Evolutionary conservation across 2,888 invertebrate genomes (phyloP).

Genomic region (Dynastes maya): DNA sequence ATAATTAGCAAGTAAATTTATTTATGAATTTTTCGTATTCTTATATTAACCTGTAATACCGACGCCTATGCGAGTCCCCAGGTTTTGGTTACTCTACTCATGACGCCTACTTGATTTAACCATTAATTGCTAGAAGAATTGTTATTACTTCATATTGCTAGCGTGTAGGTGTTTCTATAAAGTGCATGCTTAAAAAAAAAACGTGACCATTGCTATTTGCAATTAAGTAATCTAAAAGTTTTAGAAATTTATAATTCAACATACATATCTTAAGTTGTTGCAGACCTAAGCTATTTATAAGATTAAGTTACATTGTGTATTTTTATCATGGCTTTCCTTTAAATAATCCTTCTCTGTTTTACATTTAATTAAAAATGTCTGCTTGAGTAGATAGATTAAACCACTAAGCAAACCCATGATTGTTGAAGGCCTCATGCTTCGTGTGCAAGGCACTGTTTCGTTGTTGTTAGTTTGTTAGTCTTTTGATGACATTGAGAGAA

Average conservation of each 20-base stretch:
- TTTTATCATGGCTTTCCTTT: neutral
- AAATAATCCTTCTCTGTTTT: neutral
- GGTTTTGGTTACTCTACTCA: too few species aligned
- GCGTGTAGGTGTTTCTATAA: neutral
- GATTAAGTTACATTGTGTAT: neutral
- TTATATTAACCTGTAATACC: too few species aligned
- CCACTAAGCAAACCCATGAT: neutral
- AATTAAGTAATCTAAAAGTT: too few species aligned
- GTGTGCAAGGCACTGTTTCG: neutral
- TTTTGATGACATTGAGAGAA: slow-evolving; percentile 33
- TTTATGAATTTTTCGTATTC: too few species aligned
- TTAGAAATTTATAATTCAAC: too few species aligned
- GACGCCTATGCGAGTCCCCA: too few species aligned
- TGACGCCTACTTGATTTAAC: neutral
- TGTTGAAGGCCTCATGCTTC: slow-evolving; percentile 7
- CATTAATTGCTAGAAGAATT: neutral
- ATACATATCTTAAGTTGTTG: too few species aligned
- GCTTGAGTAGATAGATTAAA: neutral
- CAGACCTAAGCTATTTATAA: too few species aligned
- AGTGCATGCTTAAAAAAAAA: too few species aligned
- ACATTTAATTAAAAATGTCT: neutral
- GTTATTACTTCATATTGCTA: neutral
- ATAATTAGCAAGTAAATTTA: too few species aligned
- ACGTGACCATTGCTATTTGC: too few species aligned
- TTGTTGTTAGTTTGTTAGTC: neutral